Conservation (phyloP, 2,797 vertebrate species). For the Cottoperca gobio region DNA sequence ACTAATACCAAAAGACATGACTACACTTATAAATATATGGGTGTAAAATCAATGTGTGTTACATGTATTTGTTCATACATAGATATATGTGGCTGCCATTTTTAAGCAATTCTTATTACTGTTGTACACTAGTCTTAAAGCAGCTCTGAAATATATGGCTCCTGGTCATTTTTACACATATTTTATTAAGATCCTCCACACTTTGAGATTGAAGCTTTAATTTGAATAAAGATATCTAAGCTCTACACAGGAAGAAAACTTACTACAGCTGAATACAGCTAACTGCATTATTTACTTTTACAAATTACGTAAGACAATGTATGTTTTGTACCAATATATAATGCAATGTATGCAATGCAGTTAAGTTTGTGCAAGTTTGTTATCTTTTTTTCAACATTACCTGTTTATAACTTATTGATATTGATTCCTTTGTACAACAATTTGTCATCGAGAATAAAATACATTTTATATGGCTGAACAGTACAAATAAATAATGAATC, state of each 20-base stretch:
- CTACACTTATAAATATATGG: conserved; percentile 5
- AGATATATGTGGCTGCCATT: not conserved
- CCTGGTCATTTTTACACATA: not conserved
- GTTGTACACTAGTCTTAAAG: not conserved
- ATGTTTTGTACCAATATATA: not conserved
- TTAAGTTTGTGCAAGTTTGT: not conserved
- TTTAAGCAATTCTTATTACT: not conserved
- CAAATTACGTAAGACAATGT: not conserved
- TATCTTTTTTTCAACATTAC: not conserved
- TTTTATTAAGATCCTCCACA: not conserved
- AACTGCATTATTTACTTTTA: not conserved
- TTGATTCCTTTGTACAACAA: not conserved
- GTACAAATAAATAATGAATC: not conserved
- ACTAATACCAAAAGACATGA: not conserved
- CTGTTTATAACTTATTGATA: not conserved
- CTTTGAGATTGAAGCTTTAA: not conserved
- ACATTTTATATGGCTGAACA: not conserved
- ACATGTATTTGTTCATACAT: conserved; percentile 15
- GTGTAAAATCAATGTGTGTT: conserved; percentile 1
- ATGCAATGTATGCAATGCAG: not conserved
- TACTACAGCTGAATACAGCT: not conserved
- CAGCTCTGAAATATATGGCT: not conserved
- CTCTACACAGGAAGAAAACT: not conserved
- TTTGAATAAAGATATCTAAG: not conserved
- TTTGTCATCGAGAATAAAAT: not conserved